Evolutionary conservation across 1,140 invertebrate species (phyloP).

Genomic region (Gonatopus flavifemur): DNA sequence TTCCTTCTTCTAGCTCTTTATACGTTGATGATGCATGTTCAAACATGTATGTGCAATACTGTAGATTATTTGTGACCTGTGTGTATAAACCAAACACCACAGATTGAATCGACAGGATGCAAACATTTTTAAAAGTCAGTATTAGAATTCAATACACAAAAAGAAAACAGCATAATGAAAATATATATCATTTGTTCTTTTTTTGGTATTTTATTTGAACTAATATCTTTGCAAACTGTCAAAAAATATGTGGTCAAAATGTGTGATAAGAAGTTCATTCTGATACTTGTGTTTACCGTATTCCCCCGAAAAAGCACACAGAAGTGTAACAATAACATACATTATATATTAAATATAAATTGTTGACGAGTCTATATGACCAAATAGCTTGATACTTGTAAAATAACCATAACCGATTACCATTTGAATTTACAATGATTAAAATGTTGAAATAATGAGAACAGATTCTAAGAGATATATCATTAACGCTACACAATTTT

Average conservation of each 20-base stretch:
- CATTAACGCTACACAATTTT: constrained; percentile 22
- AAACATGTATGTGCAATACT: constrained; percentile 3
- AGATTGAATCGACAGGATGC: no score
- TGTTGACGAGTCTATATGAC: constrained; percentile 28
- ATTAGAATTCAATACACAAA: no score
- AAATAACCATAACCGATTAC: background rate
- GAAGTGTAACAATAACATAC: no score
- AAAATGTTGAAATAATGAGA: constrained; percentile 6
- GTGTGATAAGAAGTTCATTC: no score
- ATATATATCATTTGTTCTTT: no score
- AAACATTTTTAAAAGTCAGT: no score
- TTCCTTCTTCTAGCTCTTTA: no score
- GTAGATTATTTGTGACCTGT: constrained; percentile 14
- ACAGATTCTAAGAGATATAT: constrained; percentile 8
- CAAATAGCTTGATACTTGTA: constrained; percentile 24
- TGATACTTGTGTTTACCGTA: no score
- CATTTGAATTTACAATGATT: constrained; percentile 5
- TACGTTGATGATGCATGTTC: no score
- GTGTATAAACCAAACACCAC: constrained; percentile 1
- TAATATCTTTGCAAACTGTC: constrained; percentile 19
- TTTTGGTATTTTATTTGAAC: background rate
- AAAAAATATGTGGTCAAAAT: background rate
- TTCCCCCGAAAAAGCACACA: no score
- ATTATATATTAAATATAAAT: constrained; percentile 19
- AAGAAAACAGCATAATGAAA: no score